A percentile compares a stretch with the other conserved stretches of the same genome.
Conservation (phyloP, 2,113 vertebrate genomes). For the Cryptoleucopteryx plumbea region DNA sequence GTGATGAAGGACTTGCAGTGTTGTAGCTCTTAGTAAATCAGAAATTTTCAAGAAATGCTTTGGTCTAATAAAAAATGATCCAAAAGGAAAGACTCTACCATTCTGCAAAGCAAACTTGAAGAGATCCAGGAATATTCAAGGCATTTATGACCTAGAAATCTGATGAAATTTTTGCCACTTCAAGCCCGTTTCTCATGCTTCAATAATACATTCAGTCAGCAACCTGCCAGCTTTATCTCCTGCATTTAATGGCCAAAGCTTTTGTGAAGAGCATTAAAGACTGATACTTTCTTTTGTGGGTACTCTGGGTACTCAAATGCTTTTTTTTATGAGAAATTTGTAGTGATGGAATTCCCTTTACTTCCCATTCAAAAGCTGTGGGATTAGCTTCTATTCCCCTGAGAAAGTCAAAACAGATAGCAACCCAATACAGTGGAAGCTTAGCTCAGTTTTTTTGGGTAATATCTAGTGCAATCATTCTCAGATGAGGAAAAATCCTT, state of each 20-base stretch:
- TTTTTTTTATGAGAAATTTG: background rate
- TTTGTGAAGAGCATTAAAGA: background rate
- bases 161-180: background rate
- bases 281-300: background rate
- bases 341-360: background rate
- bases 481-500: background rate
- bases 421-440: background rate
- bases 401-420: background rate
- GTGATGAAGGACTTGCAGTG: background rate
- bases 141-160: background rate
- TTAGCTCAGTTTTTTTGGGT: background rate
- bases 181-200: background rate
- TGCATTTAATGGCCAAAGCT: background rate
- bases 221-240: background rate
- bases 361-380: background rate
- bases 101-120: background rate
- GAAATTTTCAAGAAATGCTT: background rate
- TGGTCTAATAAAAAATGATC: background rate
- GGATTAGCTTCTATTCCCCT: background rate
- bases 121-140: background rate
- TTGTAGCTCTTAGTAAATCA: rapidly evolving
- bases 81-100: background rate
- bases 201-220: background rate
- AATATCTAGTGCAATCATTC: background rate
- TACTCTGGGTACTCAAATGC: background rate